Base-by-base conservation (phyloP, 2,888 invertebrate genomes). In the Crossocerus cetratus region DNA sequence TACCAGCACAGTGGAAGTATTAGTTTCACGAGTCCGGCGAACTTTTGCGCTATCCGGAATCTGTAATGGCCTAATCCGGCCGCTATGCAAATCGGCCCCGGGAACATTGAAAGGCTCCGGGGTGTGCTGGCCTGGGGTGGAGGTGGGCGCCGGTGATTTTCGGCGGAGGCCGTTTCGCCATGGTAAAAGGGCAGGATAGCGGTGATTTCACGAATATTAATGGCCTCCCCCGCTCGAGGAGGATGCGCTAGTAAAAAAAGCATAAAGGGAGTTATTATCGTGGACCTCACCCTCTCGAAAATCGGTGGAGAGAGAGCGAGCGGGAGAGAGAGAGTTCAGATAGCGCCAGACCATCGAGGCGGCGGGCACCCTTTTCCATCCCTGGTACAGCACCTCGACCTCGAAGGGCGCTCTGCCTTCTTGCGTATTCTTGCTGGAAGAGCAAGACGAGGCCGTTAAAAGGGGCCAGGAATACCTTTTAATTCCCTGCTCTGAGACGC, bases 401-500 rank as follows among this genome's bases (percentile, higher is more conserved):
- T 18, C 73, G 62, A 53, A 66, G 64, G 68, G 68, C 32, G 32
- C 60, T 69, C 58, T 53, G 66, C 59, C 56, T 69, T 63, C 62
- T 65, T 66, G 71, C 69, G 71, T 75, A 80, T 73, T 74, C 74
- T 57, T 73, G 70, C 43, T 71, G 68, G 45, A 55, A 65, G 55
- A 70, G 42, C 64, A 57, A 57, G 67, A 55, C 56, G 58, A 59
- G 67, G 66, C 59, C 68, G 71, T 76, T 78, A 72, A 76, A 78
- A 78, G 65, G 74, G 61, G 68, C 53, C 61, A 71, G 78, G 69
- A 80, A 84, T 77, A 82, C 73, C 77, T 86, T 86, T 86, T 84
- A 82, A 84, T 83, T 81, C 83, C 81, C 75, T 61, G 63, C 58
- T 60, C 69, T 68, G 73, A 69, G 72, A 76, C 68, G 74, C 78